Conservation (phyloP, 2,113 vertebrate species). For the Chunga burmeisteri region DNA sequence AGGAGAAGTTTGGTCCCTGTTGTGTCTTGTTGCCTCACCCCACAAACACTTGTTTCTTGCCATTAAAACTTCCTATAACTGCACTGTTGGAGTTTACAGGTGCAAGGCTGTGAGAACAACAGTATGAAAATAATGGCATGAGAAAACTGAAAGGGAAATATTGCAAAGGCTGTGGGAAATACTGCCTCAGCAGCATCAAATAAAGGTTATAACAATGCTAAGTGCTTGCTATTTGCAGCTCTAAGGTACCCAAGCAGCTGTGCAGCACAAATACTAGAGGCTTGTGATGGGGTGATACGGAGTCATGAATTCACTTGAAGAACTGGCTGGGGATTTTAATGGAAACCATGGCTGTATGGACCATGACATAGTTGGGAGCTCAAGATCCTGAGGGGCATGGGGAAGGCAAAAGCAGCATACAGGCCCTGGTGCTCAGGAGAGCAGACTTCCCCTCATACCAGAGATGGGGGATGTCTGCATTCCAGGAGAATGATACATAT, state of each 20-base stretch:
- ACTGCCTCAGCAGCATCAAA: not conserved
- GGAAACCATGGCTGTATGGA: not conserved
- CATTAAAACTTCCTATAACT: not conserved
- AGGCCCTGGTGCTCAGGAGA: not conserved
- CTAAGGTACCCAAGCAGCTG: not conserved
- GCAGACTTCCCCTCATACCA: not conserved
- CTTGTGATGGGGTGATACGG: not conserved
- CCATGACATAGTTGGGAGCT: not conserved
- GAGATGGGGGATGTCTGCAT: not conserved
- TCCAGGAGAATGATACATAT: not conserved
- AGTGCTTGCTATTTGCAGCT: not conserved
- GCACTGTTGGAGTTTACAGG: not conserved
- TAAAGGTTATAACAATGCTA: not conserved
- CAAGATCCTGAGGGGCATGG: not conserved
- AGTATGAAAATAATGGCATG: not conserved
- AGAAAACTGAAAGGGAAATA: not conserved
- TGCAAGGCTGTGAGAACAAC: not conserved
- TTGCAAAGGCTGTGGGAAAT: not conserved
- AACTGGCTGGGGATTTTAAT: not conserved
- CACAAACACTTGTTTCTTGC: not conserved
- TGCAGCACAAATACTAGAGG: not conserved
- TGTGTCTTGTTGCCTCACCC: fast-evolving
- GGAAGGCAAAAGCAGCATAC: not conserved
- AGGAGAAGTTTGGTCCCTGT: not conserved
- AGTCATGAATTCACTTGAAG: not conserved